Percentiles rank a stretch among this genome's conserved stretches.
Conservation (phyloP, 2,888 invertebrate species). For the Drosophila rellima region DNA sequence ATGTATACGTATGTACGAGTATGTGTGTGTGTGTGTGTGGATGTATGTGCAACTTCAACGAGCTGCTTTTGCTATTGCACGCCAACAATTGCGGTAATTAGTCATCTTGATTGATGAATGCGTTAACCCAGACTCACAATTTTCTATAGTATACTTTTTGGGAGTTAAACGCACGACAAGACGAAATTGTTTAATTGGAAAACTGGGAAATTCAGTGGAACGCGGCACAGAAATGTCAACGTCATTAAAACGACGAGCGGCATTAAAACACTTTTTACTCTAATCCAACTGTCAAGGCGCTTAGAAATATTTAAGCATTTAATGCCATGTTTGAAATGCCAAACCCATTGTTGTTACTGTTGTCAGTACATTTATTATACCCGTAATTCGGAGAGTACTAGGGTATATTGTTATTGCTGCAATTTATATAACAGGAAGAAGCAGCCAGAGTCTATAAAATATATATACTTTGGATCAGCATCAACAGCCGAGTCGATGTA, state of each 20-base stretch:
- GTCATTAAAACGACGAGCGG: conserved; percentile 62
- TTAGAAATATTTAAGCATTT: conserved; percentile 65
- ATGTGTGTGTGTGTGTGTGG: not conserved
- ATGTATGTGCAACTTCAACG: not conserved
- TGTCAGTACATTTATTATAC: conserved; percentile 6
- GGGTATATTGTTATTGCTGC: conserved; percentile 6
- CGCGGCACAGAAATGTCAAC: conserved; percentile 61
- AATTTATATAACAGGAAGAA: too few species aligned
- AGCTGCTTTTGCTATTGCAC: conserved; percentile 11
- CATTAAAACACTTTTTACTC: conserved; percentile 45
- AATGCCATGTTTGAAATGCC: conserved; percentile 45
- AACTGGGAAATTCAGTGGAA: conserved; percentile 58
- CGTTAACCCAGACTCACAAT: conserved; percentile 18
- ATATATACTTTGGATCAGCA: too few species aligned
- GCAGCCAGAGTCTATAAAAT: too few species aligned
- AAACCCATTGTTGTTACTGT: conserved; percentile 15
- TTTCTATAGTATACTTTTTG: conserved; percentile 55
- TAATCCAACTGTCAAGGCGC: conserved; percentile 52
- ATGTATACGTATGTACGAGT: not conserved
- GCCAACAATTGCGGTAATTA: conserved; percentile 67
- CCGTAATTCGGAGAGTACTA: not conserved
- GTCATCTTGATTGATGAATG: conserved; percentile 77
- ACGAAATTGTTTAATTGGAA: conserved; percentile 28
- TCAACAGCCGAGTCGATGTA: too few species aligned
- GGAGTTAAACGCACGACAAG: not conserved